Conservation (phyloP, 92 coral and sea anemone species). For the Nematostella vectensis region DNA sequence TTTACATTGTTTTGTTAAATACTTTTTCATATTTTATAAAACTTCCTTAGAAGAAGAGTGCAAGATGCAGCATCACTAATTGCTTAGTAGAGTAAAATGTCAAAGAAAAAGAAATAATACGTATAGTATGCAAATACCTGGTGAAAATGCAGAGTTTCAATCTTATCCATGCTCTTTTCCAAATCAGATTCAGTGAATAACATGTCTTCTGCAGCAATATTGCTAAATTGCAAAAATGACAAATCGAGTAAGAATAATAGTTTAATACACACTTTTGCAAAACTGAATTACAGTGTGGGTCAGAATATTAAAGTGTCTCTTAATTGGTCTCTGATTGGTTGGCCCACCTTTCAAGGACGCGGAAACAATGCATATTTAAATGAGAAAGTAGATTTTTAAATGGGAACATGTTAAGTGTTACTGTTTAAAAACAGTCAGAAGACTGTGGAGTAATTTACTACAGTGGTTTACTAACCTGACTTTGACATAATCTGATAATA, state of each 20-base stretch:
- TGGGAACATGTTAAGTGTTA: too few relatives aligned
- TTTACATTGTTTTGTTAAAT: too few relatives aligned
- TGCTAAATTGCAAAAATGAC: conserved; percentile 31
- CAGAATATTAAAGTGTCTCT: not conserved
- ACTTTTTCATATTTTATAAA: too few relatives aligned
- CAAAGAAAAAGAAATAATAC: too few relatives aligned
- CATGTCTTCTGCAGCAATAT: conserved; percentile 96
- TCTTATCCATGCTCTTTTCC: conserved; percentile 99
- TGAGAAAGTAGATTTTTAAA: too few relatives aligned
- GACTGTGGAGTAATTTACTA: too few relatives aligned
- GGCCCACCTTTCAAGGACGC: too few relatives aligned
- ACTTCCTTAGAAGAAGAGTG: too few relatives aligned
- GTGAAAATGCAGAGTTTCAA: conserved; percentile 94
- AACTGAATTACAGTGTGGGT: not conserved
- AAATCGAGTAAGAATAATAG: not conserved
- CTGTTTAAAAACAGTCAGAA: too few relatives aligned
- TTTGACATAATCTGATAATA: conserved; percentile 93
- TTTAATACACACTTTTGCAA: not conserved
- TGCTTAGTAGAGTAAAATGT: too few relatives aligned
- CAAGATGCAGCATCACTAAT: too few relatives aligned
- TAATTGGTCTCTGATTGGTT: not conserved
- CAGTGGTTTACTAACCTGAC: conserved; percentile 74
- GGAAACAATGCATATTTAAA: too few relatives aligned
- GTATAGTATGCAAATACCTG: conserved; percentile 51
- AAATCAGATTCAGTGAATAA: conserved; percentile 87